phyloP scores from a whole-genome alignment of 2,113 vertebrate species.

The Phalacrocorax brasilianus region DNA sequence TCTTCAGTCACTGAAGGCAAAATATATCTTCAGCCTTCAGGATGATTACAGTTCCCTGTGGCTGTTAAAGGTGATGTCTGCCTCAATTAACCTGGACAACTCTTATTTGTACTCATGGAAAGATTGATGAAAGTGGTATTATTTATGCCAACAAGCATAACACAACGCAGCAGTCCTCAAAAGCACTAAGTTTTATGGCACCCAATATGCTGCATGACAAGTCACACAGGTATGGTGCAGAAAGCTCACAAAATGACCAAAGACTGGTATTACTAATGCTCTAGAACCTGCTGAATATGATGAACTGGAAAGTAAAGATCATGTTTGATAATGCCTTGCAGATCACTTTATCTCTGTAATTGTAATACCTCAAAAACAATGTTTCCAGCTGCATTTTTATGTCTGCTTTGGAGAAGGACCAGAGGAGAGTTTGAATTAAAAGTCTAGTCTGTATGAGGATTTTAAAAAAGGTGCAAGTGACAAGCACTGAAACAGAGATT shows the following conservation, averaged over 20 bases:
- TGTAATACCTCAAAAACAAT: not conserved
- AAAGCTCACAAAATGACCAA: not conserved
- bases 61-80: not conserved
- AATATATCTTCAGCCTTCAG: not conserved
- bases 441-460: not conserved
- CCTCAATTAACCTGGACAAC: not conserved
- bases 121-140: not conserved
- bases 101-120: not conserved
- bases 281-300: not conserved
- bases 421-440: not conserved
- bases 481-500: conserved; percentile 5
- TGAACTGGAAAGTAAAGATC: not conserved
- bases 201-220: not conserved
- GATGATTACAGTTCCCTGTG: not conserved
- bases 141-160: not conserved
- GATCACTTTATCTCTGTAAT: not conserved
- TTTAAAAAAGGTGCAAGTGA: not conserved
- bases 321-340: not conserved
- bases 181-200: not conserved
- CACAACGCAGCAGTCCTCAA: not conserved
- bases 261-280: not conserved
- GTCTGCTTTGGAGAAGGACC: not conserved
- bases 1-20: not conserved
- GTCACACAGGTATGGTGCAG: not conserved
- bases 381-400: not conserved